Evolutionary conservation across 2,113 vertebrate species (phyloP), one percentile per base, ranked within the genome.

Genomic region (Ophthalmolycus amberensis): DNA sequence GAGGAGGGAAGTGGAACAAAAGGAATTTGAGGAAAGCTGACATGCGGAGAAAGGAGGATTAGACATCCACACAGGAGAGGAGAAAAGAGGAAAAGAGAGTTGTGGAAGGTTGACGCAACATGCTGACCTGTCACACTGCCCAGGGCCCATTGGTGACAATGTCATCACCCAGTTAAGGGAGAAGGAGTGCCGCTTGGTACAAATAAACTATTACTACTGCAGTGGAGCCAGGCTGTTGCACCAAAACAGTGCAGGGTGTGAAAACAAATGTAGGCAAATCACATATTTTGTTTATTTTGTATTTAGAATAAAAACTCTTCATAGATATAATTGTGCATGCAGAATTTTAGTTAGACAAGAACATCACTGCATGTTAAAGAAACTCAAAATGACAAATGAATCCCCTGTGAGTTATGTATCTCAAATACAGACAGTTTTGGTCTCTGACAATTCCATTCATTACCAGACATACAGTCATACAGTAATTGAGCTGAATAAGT

Each of bases 401-500:
- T 62, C 69, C 48, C 48, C 9, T 67, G 75, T 71, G 64, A 84
- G 74, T 80, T 76, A 82, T 85, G 87, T 38, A 88, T 91, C 82
- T 89, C 32, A 81, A 84, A 87, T 58, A 71, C 76, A 0, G 34
- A 85, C 76, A 74, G 60, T 79, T 85, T 85, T 75, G 78, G 75
- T 80, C 72, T 77, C 29, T 80, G 76, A 89, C 75, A 86, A 77
- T 88, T 89, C 69, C 29, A 89, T 90, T 90, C 71, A 86, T 89
- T 86, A 85, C 79, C 72, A 84, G 76, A 85, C 77, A 75, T n/a
- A n/a, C n/a, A 88, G 76, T 71, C 65, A 38, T 73, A 64, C 77
- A 69, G 86, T 89, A 91, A 91, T 85, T 83, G 85, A 81, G 84
- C 81, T 75, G 68, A 89, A 86, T 80, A 85, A 60, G 79, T 90